Evolutionary conservation across 2,888 invertebrate species (phyloP), one percentile per base, ranked within the genome.

Genomic region (Agriopis marginaria): DNA sequence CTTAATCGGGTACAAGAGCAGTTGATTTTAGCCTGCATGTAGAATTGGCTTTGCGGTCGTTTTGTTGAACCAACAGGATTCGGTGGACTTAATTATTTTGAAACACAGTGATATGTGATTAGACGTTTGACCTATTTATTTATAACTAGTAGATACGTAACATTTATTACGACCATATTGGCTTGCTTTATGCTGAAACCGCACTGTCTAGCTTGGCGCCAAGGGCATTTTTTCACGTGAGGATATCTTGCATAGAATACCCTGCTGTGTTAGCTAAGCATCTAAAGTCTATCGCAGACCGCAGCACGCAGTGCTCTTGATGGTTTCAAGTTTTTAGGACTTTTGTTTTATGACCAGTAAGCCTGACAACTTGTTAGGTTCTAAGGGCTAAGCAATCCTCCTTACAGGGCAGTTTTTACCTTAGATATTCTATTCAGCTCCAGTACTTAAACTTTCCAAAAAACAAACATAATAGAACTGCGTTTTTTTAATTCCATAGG

Each of bases 1-100:
- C 80, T 83, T 84, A 87, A 86, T 86, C 78, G 79, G 75, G 79
- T 76, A 81, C 70, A 70, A 77, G 79, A 79, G 75, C 74, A 76
- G 79, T 81, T 82, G 76, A 83, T 83, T 81, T 79, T 78, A 79
- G 77, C 71, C 66, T 77, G 66, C 61, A 77, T 74, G 77, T 77
- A 72, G 79, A 81, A 79, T 77, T 75, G 68, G 39, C 17, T 58
- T 49, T 64, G 68, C 55, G 64, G 64, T 69, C 45, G 60, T 45
- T 64, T 61, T 61, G 64, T 64, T 61, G 44, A 45, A 7, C 32
- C 63, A 45, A 65, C 39, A 54, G 51, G 62, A 66, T 62, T 65
- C 45, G 53, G 47, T 55, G 17, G 40, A 59, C 45, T 47, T 47
- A 12, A 39, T 32, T 32, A 32, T 32, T 32, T 32, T 32, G 32